phyloP scores from a whole-genome alignment of 2,797 vertebrate genomes.

The Perodicticus potto region DNA sequence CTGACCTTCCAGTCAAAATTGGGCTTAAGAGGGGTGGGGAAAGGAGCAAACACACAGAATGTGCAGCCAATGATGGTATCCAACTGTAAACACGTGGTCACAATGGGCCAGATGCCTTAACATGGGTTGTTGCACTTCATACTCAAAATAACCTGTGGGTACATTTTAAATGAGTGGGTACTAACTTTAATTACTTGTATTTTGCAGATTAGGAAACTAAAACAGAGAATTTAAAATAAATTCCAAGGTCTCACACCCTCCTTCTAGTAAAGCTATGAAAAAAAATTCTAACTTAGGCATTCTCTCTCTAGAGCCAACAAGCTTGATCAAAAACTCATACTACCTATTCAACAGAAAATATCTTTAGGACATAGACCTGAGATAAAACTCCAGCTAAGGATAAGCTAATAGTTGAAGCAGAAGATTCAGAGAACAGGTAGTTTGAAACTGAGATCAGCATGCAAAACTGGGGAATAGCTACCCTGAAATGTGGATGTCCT shows the following conservation, averaged over 20 bases:
- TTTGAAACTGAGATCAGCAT: not conserved
- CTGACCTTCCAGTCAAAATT: not conserved
- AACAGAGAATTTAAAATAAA: slow-evolving; percentile 7
- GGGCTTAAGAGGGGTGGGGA: not conserved
- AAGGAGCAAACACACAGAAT: not conserved
- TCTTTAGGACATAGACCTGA: not conserved
- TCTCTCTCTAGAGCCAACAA: not conserved
- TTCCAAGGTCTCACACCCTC: not conserved
- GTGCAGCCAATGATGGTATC: not conserved
- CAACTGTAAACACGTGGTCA: not conserved
- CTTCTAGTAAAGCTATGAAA: not conserved
- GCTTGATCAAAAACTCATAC: not conserved
- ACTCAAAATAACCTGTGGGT: not conserved
- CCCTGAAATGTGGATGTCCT: not conserved
- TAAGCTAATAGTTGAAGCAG: not conserved
- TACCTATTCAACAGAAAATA: not conserved
- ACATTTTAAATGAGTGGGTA: not conserved
- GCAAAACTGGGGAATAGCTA: not conserved
- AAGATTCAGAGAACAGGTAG: not conserved
- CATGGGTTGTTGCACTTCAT: not conserved
- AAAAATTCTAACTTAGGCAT: not conserved
- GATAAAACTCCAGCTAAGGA: not conserved
- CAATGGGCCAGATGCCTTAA: not conserved
- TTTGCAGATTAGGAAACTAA: not conserved
- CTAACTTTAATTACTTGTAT: not conserved